Evolutionary conservation across 2,113 vertebrate species (phyloP), one percentile per base, ranked within the genome.

Genomic region (Camelus dromedarius): DNA sequence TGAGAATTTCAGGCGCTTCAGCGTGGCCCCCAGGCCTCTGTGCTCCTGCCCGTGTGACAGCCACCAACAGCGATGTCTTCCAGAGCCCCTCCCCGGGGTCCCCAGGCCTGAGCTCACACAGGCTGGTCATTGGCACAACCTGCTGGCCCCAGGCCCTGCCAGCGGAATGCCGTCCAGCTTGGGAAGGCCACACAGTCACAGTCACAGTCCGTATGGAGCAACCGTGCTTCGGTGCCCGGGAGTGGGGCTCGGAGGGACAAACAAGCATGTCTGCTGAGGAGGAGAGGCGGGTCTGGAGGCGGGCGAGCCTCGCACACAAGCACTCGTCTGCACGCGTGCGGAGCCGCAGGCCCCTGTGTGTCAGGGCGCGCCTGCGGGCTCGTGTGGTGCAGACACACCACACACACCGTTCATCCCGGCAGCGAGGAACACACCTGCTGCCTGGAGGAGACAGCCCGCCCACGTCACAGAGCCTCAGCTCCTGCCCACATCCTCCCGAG

Each of bases 141-240:
- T 30, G 8, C 35, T 77, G 66, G 75, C 26, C 20, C 32, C 1
- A 0, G 13, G 14, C 62, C 72, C 73, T 67, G 18, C 11, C 69
- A 42, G 35, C 66, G 58, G 76, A 96, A 79, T 0, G 2, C 12
- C 20, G 64, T 22, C 35, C 58, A 56, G 75, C 35, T 75, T 90
- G 62, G 58, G 30, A 91, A 95, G 46, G 73, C 56, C 28, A 76
- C 6, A 42, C 16, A 64, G 8, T 12, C n/a, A 42, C 16, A 64
- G 8, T 12, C n/a, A 60, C 16, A n/a, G 62, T 91, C 56, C 46
- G 32, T 28, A 28, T 4, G 64, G 69, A n/a, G 3, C 7, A 15
- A 88, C 90, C 85, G 76, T 38, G 76, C 46, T 90, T 95, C 62
- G 58, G 35, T 64, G 86, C 83, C 76, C 28, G 4, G 73, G 86